Conservation (phyloP, 1,140 invertebrate species). For the Drosophila nannoptera region DNA sequence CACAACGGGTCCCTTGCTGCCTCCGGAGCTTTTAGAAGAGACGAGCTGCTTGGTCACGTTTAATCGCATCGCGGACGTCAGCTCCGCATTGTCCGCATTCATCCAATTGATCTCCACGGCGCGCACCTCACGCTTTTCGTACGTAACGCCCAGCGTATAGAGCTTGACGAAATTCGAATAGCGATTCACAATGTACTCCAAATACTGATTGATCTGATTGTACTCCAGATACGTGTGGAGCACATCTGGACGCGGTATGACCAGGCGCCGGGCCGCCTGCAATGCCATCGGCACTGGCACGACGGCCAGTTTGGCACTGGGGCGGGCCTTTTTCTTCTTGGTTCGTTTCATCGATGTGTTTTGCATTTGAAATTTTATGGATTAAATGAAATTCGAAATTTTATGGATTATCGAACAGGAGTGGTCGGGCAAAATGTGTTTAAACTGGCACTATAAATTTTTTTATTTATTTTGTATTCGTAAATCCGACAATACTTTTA, state of each 20-base stretch:
- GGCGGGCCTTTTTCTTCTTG: constrained; percentile 33
- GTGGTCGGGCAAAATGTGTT: not conserved
- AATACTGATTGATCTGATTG: constrained; percentile 74
- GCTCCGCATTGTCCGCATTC: constrained; percentile 53
- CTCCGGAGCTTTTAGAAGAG: not conserved
- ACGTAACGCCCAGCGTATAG: constrained; percentile 80
- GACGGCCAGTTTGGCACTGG: not conserved
- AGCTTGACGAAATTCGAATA: constrained; percentile 80
- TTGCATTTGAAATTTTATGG: constrained; percentile 37
- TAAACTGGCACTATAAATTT: constrained; percentile 23
- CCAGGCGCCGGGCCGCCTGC: constrained; percentile 26
- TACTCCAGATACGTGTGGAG: constrained; percentile 69
- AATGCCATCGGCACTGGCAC: not conserved
- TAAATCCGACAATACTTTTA: constrained; percentile 14
- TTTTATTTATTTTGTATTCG: constrained; percentile 1
- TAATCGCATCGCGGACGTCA: constrained; percentile 36
- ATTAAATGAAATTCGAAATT: not conserved
- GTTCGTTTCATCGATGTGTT: constrained; percentile 32
- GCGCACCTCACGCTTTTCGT: constrained; percentile 81
- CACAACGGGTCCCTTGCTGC: constrained; percentile 33
- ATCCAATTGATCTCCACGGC: constrained; percentile 81
- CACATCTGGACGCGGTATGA: constrained; percentile 65
- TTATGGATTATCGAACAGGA: too few relatives aligned
- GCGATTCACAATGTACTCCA: constrained; percentile 76
- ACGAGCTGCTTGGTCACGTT: constrained; percentile 22